phyloP scores from a whole-genome alignment of 35 echinoderm and acorn worm genomes.

The Strongylocentrotus purpuratus region DNA sequence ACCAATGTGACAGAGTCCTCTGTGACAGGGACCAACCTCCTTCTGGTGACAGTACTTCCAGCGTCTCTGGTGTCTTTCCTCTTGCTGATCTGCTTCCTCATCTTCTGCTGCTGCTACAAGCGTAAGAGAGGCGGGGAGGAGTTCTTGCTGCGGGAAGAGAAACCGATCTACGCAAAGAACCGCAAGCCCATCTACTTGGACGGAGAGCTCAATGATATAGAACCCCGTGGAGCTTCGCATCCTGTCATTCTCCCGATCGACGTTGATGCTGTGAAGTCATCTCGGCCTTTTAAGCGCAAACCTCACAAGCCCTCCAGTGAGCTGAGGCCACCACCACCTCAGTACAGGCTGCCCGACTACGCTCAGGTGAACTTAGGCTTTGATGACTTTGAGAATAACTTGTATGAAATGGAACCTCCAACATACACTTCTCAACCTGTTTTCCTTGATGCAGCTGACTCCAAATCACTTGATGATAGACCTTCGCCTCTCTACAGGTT shows the following conservation, averaged over 20 bases:
- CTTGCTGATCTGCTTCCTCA: conserved; percentile 29
- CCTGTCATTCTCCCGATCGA: conserved; percentile 63
- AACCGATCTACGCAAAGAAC: conserved; percentile 55
- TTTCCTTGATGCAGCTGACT: not conserved
- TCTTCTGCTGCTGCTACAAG: conserved; percentile 57
- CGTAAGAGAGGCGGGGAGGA: conserved; percentile 58
- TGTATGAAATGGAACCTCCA: conserved; percentile 37
- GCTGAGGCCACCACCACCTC: conserved; percentile 46
- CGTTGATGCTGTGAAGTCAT: conserved; percentile 10
- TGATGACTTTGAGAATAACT: not conserved
- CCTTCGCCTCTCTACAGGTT: conserved; percentile 60
- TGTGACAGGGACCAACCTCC: not conserved
- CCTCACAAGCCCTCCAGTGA: not conserved
- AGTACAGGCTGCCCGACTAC: conserved; percentile 55
- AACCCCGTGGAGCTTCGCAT: not conserved
- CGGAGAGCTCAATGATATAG: conserved; percentile 47
- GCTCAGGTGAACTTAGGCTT: conserved; percentile 36
- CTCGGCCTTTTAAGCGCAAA: not conserved
- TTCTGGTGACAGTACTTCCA: conserved; percentile 51
- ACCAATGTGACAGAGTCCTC: conserved; percentile 38
- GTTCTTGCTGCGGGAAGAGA: conserved; percentile 64
- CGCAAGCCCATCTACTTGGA: conserved; percentile 63
- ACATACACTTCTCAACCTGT: conserved; percentile 50
- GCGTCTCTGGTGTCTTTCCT: conserved; percentile 34
- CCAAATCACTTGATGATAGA: not conserved